Evolutionary conservation across 1,140 invertebrate species (phyloP), one percentile per base, ranked within the genome.

Genomic region (Cheumatopsyche charites): DNA sequence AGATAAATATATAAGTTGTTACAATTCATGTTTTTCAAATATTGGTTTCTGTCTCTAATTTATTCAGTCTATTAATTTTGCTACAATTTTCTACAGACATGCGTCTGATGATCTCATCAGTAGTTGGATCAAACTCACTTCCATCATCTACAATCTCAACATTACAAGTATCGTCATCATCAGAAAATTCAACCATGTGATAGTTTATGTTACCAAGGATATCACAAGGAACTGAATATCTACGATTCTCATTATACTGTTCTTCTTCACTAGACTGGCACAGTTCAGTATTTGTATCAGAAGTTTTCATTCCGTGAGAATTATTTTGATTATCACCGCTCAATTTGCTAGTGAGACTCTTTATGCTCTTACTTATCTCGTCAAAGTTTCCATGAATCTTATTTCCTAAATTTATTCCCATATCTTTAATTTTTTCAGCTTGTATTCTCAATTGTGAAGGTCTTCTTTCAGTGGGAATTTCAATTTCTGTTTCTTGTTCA

Each of bases 71-170:
- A 55, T 55, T 23, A 2, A 68, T 68, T 55, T 68, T 68, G 41
- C 55, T 42, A 0, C 23, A 68, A 4, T 19, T 25, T 52, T 68
- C 66, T 19, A 66, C 23, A 1, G 73, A 74, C 41, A 67, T 26
- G 47, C 65, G 74, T 15, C 63, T 62, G 21, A 69, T 19, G 9
- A 73, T 52, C 17, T 55, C 52, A 73, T 75, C 70, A n/a, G 55
- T 65, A 58, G 80, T 61, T 13, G 49, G 45, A 58, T 74, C 80
- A 62, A 84, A 82, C 19, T 79, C 80, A 41, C 77, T 80, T n/a
- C 80, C 82, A 77, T 84, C 82, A 67, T 84, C 83, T 23, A 84
- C 55, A 1, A 84, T 78, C 75, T 84, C 82, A 49, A 84, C 66
- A 76, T 79, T 80, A 61, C 77, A 82, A 23, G 80, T 78, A 21